These are phyloP conservation scores for Scortum barcoo DNA, from an alignment of 2,113 vertebrate genomes.

Conservation along the genomic window DNA sequence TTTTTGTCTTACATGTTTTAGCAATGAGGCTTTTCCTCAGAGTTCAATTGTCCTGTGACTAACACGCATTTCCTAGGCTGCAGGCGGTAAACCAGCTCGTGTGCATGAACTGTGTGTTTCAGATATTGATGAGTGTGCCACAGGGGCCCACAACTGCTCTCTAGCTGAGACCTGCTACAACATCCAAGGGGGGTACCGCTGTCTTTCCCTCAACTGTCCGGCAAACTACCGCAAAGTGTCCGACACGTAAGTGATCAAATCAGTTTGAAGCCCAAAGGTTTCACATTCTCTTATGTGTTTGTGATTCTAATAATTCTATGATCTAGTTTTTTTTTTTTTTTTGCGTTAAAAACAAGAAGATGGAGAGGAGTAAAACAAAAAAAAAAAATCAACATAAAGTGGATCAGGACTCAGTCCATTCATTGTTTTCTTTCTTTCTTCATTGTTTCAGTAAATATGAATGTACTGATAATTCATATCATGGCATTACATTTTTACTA, in stretches of 20 bases:
- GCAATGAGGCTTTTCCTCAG: slow-evolving; percentile 10
- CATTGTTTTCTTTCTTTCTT: neutral
- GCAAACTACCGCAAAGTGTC: slow-evolving; percentile 91
- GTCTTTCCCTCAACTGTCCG: slow-evolving; percentile 90
- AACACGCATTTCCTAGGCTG: neutral
- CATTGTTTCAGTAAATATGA: neutral
- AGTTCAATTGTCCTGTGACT: slow-evolving; percentile 16
- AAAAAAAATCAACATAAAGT: neutral
- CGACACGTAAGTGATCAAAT: slow-evolving; percentile 87
- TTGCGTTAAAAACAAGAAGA: neutral
- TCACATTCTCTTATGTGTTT: neutral
- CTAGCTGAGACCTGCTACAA: slow-evolving; percentile 93
- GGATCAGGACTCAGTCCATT: neutral
- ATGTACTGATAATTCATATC: neutral
- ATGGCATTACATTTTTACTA: neutral
- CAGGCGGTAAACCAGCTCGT: slow-evolving; percentile 29
- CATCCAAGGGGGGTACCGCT: slow-evolving; percentile 92
- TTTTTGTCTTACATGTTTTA: slow-evolving; percentile 15
- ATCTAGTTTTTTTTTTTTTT: neutral
- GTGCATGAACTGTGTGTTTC: slow-evolving; percentile 50
- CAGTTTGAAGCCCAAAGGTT: neutral
- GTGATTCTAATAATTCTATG: neutral
- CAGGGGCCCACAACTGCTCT: slow-evolving; percentile 92
- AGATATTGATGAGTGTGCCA: slow-evolving; percentile 94
- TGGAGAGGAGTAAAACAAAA: neutral